These are phyloP conservation scores for Pangasianodon hypophthalmus DNA, from an alignment of 2,113 vertebrate genomes.

Conservation along the genomic window DNA sequence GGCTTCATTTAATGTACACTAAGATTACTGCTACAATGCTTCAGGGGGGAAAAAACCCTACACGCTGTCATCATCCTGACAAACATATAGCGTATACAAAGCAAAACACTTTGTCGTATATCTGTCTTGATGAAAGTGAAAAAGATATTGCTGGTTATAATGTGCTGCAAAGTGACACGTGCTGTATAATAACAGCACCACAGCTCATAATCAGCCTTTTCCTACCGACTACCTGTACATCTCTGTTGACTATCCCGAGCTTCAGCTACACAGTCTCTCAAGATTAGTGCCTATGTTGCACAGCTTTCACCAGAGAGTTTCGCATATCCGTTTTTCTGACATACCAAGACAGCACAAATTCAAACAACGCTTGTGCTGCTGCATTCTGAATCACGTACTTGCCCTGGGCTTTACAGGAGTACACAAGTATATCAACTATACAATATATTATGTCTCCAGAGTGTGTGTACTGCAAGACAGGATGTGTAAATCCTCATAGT, in stretches of 20 bases:
- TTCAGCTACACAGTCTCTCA: neutral
- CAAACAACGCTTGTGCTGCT: neutral
- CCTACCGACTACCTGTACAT: neutral
- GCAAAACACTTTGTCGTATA: conserved; percentile 19
- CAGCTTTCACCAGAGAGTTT: no score
- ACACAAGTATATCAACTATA: conserved; percentile 57
- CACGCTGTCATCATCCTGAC: conserved; percentile 16
- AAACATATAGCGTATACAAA: conserved; percentile 25
- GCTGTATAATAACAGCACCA: neutral
- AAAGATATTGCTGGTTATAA: conserved; percentile 19
- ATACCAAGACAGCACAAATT: conserved; percentile 26
- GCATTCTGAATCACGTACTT: conserved; percentile 13
- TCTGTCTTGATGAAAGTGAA: conserved; percentile 29
- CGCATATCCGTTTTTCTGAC: neutral
- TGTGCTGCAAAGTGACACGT: conserved; percentile 21
- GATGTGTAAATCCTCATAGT: conserved; percentile 66
- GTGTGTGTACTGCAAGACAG: conserved; percentile 72
- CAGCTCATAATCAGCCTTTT: conserved; percentile 2
- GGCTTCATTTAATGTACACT: conserved; percentile 50
- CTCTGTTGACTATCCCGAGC: neutral
- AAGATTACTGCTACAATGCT: conserved; percentile 24
- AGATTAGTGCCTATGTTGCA: neutral
- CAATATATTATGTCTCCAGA: conserved; percentile 74
- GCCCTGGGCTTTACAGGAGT: conserved; percentile 59
- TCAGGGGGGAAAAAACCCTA: neutral